Evolutionary conservation across 1,140 invertebrate species (phyloP), one percentile per base, ranked within the genome.

Genomic region (Galleria mellonella): DNA sequence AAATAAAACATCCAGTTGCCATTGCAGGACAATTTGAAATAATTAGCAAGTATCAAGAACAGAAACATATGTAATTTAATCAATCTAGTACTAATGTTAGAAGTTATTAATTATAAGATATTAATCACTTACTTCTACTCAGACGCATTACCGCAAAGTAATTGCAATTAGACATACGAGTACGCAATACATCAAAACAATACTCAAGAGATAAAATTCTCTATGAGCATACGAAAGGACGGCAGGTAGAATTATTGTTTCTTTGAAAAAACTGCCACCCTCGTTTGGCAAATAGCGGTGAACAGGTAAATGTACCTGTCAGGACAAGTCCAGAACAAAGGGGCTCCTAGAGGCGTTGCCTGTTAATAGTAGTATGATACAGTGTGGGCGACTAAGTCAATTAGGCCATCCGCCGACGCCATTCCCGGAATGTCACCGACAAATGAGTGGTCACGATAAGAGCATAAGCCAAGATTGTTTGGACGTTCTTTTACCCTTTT

Each of bases 361-460:
- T 47, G 59, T 68, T 79, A 78, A 76, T 78, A 56, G 65, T 59
- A 65, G 60, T 70, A 66, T 66, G 65, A 77, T 72, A 56, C 57
- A 63, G 70, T 69, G 79, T 83, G 72, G 76, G 75, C 75, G 79
- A 74, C 67, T 64, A 74, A 72, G 74, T 81, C 79, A 81, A 83
- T 83, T 79, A 83, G 77, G 72, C 62, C 73, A 76, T 82, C 79
- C 74, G 76, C 63, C 79, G 74, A 64, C 77, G 52, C 68, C 67
- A 77, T 83, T 83, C 79, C 79, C 61, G 72, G 79, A 83, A 83
- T 77, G 76, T 75, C 61, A 60, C 57, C 79, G 65, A 79, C 79
- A 83, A 83, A 83, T 81, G 79, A 73, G 60, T 65, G 62, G 55
- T 42, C 52, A 62, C 65, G 72, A 81, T 81, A 79, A 83, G 62